Evolutionary conservation across 2,113 vertebrate species (phyloP), one percentile per base, ranked within the genome.

Genomic region (Semicossyphus pulcher): DNA sequence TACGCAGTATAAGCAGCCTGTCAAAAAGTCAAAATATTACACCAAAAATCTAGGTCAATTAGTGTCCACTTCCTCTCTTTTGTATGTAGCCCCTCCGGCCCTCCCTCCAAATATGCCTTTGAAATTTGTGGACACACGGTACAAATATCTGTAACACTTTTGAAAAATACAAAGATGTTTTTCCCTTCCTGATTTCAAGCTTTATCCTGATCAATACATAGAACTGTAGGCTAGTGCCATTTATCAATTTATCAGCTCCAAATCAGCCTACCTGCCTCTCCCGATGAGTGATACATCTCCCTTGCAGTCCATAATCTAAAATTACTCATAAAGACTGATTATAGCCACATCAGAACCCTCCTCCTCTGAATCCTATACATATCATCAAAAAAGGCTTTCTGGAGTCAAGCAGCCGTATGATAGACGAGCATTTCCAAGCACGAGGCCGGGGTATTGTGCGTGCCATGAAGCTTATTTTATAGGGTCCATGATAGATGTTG

Each of bases 1-100:
- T n/a, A n/a, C n/a, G n/a, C n/a, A n/a, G n/a, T n/a, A n/a, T n/a
- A 93, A 95, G 90, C 88, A 90, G 92, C 91, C 61, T 95, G 95
- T 95, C 95, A 93, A 93, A 41, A 86, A 92, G 95, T 94, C 94
- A 96, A n/a, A n/a, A n/a, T n/a, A n/a, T n/a, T n/a, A n/a, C n/a
- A n/a, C n/a, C 93, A 94, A 95, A 95, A 94, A 95, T 97, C 94
- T 95, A 95, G 94, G 94, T 94, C 94, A 95, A 95, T 95, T 95
- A 96, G 92, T 34, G 47, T 71, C 88, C 85, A 85, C 76, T n/a
- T n/a, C 10, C 34, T 62, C 28, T 89, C 39, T 72, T 48, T 89
- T 93, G 94, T 94, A 93, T 92, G 12, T 4, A 39, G 88, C 32
- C 49, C 10, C 14, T 5, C 34, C 25, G 48, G 8, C 28, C 26